These are phyloP conservation scores for Nasonia oneida DNA, from an alignment of 2,888 invertebrate species.

Conservation along the genomic window DNA sequence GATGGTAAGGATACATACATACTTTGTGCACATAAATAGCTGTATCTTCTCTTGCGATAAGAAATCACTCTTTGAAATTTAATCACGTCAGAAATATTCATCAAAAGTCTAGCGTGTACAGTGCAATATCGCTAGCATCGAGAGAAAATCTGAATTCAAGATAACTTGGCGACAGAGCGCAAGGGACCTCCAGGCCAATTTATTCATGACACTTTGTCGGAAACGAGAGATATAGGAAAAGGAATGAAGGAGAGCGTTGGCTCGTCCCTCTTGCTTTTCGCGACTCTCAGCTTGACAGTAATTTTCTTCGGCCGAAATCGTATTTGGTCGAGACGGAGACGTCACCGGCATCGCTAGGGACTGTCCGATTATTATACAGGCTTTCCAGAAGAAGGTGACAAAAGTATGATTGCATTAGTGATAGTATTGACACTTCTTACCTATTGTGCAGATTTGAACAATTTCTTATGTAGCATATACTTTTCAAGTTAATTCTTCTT, in stretches of 20 bases:
- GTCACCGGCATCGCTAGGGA: neutral
- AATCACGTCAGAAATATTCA: neutral
- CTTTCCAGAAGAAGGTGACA: neutral
- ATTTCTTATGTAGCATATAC: too few species aligned
- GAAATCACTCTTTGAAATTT: neutral
- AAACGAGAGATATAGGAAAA: conserved; percentile 10
- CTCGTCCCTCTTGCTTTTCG: conserved; percentile 8
- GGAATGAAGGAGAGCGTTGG: conserved; percentile 19
- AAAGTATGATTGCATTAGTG: neutral
- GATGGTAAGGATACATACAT: too few species aligned
- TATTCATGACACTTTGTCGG: conserved; percentile 35
- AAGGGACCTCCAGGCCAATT: conserved; percentile 19
- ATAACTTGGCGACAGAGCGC: neutral
- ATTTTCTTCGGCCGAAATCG: conserved; percentile 18
- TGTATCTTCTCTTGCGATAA: neutral
- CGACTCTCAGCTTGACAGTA: conserved; percentile 16
- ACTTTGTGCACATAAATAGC: too few species aligned
- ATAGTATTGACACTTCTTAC: neutral
- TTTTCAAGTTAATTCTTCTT: too few species aligned
- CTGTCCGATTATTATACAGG: too few species aligned
- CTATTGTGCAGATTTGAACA: neutral
- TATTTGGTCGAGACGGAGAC: neutral
- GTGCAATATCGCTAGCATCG: neutral
- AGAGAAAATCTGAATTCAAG: conserved; percentile 34
- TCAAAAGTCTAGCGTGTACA: neutral